Evolutionary conservation across 2,797 vertebrate species (phyloP), one percentile per base, ranked within the genome.

Genomic region (Acestrorhynchus altus): DNA sequence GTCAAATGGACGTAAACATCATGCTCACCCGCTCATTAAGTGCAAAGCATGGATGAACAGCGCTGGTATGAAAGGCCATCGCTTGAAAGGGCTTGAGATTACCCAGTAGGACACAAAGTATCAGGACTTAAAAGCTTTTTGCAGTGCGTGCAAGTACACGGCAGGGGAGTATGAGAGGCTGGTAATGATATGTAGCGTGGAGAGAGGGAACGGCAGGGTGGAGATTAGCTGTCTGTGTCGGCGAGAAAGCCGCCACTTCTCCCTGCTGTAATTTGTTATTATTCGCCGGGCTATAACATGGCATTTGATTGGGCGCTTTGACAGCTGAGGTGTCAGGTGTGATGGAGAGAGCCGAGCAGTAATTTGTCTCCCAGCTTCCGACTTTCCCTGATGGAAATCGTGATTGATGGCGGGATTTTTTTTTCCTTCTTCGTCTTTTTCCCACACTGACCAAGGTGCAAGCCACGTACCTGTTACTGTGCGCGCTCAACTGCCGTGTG

Each of bases 331-430:
- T 71, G 69, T 72, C 73, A 28, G 35, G 2, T n/a, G 39, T 73
- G 79, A 81, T 81, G 63, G 69, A 77, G 69, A 54, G 74, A 54
- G 7, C 8, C 22, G 42, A 79, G 71, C 28, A 49, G 70, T 72
- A 72, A 79, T 84, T 79, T 84, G 77, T 78, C 64, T 15, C 49
- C 51, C 64, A 66, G 72, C 76, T 71, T 75, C 42, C 1, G 54
- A 63, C 47, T 47, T 65, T 78, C 76, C 49, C 68, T 71, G 60
- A 71, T 59, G 74, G 64, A 81, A 77, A 73, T 72, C 44, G 49
- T 84, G 82, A 84, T 81, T 68, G 82, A 84, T 84, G 76, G 73
- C 13, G 52, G 69, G 68, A 76, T 39, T n/a, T 72, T 77, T 57
- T 60, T 35, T 65, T 26, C 57, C 16, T 28, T 59, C 56, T 59